phyloP scores from a whole-genome alignment of 2,113 vertebrate species.

The Seriola aureovittata region DNA sequence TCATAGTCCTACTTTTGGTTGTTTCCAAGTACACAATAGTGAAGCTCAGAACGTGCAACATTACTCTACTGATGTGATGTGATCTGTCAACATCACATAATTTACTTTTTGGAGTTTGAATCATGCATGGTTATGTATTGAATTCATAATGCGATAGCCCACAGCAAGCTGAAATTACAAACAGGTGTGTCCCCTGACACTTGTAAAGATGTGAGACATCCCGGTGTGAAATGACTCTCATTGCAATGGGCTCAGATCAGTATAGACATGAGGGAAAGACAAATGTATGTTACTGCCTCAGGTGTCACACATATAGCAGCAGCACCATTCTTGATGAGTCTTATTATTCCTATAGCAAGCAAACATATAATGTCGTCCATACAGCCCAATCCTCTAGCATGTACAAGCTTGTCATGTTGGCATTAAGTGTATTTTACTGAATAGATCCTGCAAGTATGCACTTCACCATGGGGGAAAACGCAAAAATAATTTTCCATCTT shows the following conservation, averaged over 20 bases:
- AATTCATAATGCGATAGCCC: neutral
- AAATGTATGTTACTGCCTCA: conserved; percentile 14
- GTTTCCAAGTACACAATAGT: neutral
- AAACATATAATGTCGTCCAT: neutral
- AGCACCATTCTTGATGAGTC: neutral
- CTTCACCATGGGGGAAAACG: neutral
- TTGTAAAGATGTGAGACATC: neutral
- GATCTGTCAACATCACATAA: neutral
- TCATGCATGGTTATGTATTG: neutral
- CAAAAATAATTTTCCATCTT: neutral
- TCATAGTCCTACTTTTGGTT: neutral
- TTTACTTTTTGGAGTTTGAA: neutral
- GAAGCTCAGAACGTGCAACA: neutral
- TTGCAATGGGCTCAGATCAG: neutral
- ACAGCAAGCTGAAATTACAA: conserved; percentile 7
- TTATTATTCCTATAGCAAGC: neutral
- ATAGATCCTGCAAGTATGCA: neutral
- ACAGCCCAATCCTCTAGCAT: neutral
- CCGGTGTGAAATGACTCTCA: conserved; percentile 8
- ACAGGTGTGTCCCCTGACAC: neutral
- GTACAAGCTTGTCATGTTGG: neutral
- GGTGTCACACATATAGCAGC: neutral
- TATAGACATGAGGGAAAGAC: neutral
- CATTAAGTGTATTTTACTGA: conserved; percentile 1
- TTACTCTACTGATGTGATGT: neutral